Base-by-base conservation (phyloP, 1,140 invertebrate species). In the Copidosoma floridanum region DNA sequence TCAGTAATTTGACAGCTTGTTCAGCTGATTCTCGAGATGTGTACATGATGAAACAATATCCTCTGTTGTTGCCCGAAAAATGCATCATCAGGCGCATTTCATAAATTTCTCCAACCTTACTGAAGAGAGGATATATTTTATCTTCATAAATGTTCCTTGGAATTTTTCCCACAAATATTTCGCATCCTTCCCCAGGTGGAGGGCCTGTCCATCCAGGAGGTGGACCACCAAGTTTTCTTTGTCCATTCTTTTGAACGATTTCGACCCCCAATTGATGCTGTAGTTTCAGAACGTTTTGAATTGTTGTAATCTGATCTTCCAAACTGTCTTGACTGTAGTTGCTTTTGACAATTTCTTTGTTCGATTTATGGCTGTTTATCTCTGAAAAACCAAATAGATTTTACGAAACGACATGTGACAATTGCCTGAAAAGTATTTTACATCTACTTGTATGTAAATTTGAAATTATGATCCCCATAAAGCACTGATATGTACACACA, bases 101-200 rank as follows among this genome's bases (percentile, higher is more conserved):
- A 73, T 92, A 93, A 51, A 95, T 85, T 46, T 82, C 73, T 0
- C 86, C 87, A 21, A 83, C 71, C 11, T 47, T 62, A 1, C 78
- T 71, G 65, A 95, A 93, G 0, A 94, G 69, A 0, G 90, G 89
- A n/a, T 93, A 85, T 6, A 95, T 75, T 55, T 91, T 88, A 68
- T 92, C 86, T 79, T 95, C 93, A 69, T 84, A 90, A 50, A 89
- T 79, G 69, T 91, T 84, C n/a, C 88, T 76, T 0, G 92, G 92
- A 11, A 95, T 82, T 70, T 89, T 92, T 0, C 90, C 91, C 23
- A 95, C 83, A 75, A 94, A 95, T 14, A 95, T 81, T 82, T 95
- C 93, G 71, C 85, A 88, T 3, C 86, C 85, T 63, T 84, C 85
- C 2, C 72, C 79, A 0, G 82, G 83, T 0, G 81, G 74, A 3